phyloP scores from a whole-genome alignment of 23 tunicate genomes.

The Trididemnum nubilum region DNA sequence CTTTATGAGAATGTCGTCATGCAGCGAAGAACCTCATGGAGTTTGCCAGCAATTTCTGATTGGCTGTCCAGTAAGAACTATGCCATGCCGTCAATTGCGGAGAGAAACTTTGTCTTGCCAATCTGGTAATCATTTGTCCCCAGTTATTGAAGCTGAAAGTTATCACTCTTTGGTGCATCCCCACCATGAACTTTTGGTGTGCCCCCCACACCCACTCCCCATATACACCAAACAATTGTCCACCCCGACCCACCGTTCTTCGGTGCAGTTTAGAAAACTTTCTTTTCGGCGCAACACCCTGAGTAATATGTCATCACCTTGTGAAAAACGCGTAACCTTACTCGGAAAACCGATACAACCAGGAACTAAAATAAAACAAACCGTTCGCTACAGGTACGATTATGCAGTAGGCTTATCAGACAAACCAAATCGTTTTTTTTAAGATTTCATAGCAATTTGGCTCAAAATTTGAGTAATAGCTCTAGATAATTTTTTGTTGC shows the following conservation, averaged over 20 bases:
- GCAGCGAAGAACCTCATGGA: no score
- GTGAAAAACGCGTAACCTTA: constrained; percentile 12
- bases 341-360: constrained; percentile 46
- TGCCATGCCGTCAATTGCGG: background rate
- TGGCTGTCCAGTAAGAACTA: background rate
- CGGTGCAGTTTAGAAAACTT: background rate
- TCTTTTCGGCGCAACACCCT: constrained; percentile 2
- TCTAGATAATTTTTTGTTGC: no score
- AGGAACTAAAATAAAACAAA: constrained; percentile 14
- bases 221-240: background rate
- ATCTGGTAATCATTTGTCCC: background rate
- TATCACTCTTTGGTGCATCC: background rate
- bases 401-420: background rate
- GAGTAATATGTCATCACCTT: background rate
- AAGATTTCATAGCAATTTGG: no score
- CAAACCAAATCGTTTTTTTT: no score
- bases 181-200: background rate
- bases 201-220: background rate
- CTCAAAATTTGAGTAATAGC: no score
- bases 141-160: background rate
- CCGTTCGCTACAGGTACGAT: constrained; percentile 19
- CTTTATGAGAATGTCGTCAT: no score
- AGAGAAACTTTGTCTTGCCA: background rate
- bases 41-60: no score
- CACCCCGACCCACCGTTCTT: constrained; percentile 1